Base-by-base conservation (phyloP, 2,113 vertebrate genomes). In the Lophius piscatorius region DNA sequence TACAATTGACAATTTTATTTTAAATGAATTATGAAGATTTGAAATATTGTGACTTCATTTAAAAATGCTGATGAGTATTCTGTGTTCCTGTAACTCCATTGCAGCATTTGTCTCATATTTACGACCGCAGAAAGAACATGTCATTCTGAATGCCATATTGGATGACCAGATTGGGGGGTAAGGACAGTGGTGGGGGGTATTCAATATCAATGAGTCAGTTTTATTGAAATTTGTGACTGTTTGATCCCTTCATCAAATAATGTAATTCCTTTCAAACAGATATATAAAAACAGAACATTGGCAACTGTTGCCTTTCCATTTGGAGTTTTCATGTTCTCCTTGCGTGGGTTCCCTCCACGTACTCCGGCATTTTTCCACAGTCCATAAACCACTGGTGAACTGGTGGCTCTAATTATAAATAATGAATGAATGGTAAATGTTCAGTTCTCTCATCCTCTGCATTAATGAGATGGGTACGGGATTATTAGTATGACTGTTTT, bases 201-300 rank as follows among this genome's bases (percentile, higher is more conserved):
- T 80, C 70, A 70, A 81, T 88, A 84, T 77, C 80, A 74, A 29
- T 74, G 79, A 81, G 64, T 88, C 82, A 78, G 72, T 40, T 75
- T 70, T 84, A 85, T 83, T 78, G 76, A 78, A 67, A 50, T 33
- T 67, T 35, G 28, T 28, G 16, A n/a, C 22, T 28, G 49, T 60
- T 56, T 54, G 35, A 76, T 71, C 69, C 13, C 2, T 61, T 42
- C 52, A 38, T n/a, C 3, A 11, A 48, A 28, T 9, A 16, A 18
- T 57, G 38, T 42, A 59, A 51, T 49, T 52, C 29, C 26, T 41
- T 38, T 57, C 41, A 44, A 23, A 14, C 34, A 28, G 22, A 3
- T 28, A 18, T 20, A 26, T 6, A 26, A 44, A 38, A 57, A 48
- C 16, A 33, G n/a, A 38, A 33, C n/a, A 14, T 29, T 12, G 28